phyloP scores from a whole-genome alignment of 2,113 vertebrate genomes.

The Suncus etruscus region DNA sequence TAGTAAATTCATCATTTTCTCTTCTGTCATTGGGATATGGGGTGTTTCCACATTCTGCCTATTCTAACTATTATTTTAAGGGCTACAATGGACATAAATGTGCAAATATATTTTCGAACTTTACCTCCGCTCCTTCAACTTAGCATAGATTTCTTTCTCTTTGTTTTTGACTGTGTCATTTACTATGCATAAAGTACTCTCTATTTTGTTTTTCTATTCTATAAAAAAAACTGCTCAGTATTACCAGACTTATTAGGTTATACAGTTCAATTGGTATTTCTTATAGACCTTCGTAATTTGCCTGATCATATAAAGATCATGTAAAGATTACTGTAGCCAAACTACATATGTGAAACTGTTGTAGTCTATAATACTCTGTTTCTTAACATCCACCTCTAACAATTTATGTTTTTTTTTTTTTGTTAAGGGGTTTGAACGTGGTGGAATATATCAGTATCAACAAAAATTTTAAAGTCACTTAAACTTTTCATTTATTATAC shows the following conservation, averaged over 20 bases:
- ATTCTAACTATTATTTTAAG: no score
- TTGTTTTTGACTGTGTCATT: background rate
- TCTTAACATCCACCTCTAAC: background rate
- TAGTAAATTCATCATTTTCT: no score
- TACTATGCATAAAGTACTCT: rapidly evolving
- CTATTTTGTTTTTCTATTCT: background rate
- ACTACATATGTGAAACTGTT: background rate
- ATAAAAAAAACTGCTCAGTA: background rate
- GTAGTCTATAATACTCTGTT: background rate
- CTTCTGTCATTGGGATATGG: no score
- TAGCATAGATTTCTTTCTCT: background rate
- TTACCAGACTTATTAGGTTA: background rate
- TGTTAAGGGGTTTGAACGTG: background rate
- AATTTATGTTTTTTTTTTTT: background rate
- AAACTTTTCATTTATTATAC: no score
- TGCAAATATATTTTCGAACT: no score
- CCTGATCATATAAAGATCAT: background rate
- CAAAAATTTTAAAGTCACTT: no score
- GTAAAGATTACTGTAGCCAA: background rate
- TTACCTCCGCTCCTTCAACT: no score
- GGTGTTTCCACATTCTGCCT: no score
- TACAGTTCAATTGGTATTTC: background rate
- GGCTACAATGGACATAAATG: no score
- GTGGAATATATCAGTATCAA: background rate
- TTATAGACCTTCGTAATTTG: background rate